Percentiles rank a stretch among this genome's conserved stretches.
Conservation (phyloP, 2,113 vertebrate genomes). For the Anoura caudifer region DNA sequence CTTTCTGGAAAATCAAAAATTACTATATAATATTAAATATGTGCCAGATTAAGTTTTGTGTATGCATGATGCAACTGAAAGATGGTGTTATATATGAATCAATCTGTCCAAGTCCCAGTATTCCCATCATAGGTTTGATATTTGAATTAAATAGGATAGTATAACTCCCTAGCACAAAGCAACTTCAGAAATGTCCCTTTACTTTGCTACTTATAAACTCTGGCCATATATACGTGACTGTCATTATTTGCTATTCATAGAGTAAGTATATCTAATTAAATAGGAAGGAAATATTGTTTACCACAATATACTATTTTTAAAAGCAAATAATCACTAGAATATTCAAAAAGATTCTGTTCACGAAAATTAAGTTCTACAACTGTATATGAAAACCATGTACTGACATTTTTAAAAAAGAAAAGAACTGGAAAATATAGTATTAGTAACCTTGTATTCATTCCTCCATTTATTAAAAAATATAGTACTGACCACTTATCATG, state of each 20-base stretch:
- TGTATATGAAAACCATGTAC: neutral
- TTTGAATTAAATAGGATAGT: neutral
- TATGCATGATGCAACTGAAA: neutral
- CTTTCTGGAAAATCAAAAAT: conserved; percentile 25
- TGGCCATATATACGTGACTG: neutral
- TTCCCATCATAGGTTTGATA: neutral
- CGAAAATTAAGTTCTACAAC: neutral
- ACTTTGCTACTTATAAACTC: neutral
- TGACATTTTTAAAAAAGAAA: neutral
- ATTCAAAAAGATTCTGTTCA: conserved; percentile 29
- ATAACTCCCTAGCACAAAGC: neutral
- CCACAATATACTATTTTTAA: conserved; percentile 25
- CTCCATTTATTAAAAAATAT: neutral
- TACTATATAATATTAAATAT: neutral
- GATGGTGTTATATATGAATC: neutral
- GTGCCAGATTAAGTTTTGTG: neutral
- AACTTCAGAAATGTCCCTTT: conserved; percentile 13
- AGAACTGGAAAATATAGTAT: neutral
- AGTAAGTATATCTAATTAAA: neutral
- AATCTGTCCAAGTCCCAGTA: neutral
- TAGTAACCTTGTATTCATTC: neutral
- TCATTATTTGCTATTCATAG: conserved; percentile 13
- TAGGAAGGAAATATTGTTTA: conserved; percentile 6
- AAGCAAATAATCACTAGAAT: conserved; percentile 9
- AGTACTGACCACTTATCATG: neutral